Evolutionary conservation across 2,888 invertebrate species (phyloP), one percentile per base, ranked within the genome.

Genomic region (Epistrophe eligans): DNA sequence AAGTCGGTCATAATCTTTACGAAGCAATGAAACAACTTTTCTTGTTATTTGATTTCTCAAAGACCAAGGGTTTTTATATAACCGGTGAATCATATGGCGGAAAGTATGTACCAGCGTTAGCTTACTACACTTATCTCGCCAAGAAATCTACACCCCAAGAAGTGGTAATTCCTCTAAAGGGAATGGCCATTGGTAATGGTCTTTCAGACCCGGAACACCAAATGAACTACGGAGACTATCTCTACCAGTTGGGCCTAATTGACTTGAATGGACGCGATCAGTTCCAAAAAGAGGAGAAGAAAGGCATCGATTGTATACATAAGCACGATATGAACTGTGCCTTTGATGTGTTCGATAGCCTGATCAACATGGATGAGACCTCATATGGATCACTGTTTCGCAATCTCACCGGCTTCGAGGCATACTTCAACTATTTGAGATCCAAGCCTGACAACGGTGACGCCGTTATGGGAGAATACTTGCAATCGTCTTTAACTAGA

Each of bases 71-170:
- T 70, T 98, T 99, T 92, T 99, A 95, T 93, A 95, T 97, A 0
- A 96, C 97, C 0, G 98, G 98, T 1, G 98, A 98, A 93, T 98
- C 97, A 0, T 98, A 98, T 91, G 98, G 95, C 57, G 98, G 98
- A 0, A 95, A 95, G 89, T 95, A 95, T 91, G 95, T 95, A 0
- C 98, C 98, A 1, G 97, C 97, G 0, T 91, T 96, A 15, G 95
- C 94, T 0, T 93, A 94, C 50, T 94, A 95, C 89, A 95, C 95
- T 45, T 94, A 93, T 95, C 50, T 94, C 92, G n/a, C 93, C 93
- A 85, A 94, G 94, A 91, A 91, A 58, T 89, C 92, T 5, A 67
- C 89, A 9, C 90, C 89, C n/a, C 89, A 90, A 0, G 89, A 89
- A 3, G 45, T n/a, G 15, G 90, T 90, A 2, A 84, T 94, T 28